These are phyloP conservation scores for Riparia riparia DNA, from an alignment of 2,113 vertebrate species.

Conservation along the genomic window DNA sequence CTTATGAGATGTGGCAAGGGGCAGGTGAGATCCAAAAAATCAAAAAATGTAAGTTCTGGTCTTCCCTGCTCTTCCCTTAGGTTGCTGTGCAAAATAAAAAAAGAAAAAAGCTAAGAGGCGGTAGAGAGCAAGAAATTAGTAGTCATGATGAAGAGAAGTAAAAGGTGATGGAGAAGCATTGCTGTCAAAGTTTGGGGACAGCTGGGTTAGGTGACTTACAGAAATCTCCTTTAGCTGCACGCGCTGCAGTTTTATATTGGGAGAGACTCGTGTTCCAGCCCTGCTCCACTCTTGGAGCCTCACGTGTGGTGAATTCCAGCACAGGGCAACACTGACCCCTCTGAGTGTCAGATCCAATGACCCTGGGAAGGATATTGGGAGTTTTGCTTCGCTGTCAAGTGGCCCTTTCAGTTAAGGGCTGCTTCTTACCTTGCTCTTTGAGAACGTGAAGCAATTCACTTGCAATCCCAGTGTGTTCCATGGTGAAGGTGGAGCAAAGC, in stretches of 20 bases:
- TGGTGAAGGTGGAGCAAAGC: neutral
- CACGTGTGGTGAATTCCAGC: neutral
- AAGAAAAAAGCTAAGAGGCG: accelerated
- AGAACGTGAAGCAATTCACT: neutral
- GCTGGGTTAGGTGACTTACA: neutral
- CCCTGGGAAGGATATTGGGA: neutral
- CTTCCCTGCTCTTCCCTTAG: neutral
- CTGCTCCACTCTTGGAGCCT: neutral
- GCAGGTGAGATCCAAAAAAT: neutral
- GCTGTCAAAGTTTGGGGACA: neutral
- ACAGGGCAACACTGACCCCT: neutral
- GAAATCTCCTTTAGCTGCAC: neutral
- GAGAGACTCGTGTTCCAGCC: neutral
- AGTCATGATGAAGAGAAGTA: neutral
- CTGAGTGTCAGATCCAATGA: neutral
- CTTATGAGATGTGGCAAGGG: neutral
- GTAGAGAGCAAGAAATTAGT: neutral
- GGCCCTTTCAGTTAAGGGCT: neutral
- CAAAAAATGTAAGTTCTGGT: neutral
- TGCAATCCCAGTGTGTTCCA: accelerated
- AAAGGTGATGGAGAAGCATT: neutral
- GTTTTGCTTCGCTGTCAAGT: neutral
- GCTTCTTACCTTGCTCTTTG: neutral
- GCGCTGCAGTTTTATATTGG: neutral
- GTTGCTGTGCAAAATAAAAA: neutral